Base-by-base conservation (phyloP, 2,888 invertebrate species). In the Parnassius orleans region DNA sequence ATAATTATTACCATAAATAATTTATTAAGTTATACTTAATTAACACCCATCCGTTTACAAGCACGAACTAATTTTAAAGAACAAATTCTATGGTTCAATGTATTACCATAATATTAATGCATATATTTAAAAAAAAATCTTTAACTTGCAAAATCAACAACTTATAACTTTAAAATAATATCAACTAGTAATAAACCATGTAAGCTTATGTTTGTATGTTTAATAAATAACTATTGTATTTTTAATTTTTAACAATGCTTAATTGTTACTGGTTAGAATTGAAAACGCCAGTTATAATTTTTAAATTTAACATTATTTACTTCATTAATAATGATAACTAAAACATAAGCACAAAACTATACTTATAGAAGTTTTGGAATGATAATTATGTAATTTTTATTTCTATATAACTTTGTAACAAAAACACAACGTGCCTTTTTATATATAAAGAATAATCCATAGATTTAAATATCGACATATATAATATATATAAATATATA, bases 1-100 rank as follows among this genome's bases (percentile, higher is more conserved):
- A 68, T 69, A 70, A 69, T 71, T 71, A 71, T 68, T 66, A 70
- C 69, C 67, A 69, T 69, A 68, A 68, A 66, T 65, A 64, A 63
- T 68, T 65, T 69, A 52, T 68, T 71, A 68, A 70, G 73, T 79
- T 80, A 81, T 71, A 82, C 74, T 78, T 76, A 80, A 75, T 75
- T 74, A 75, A 78, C 78, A 77, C 72, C 69, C 78, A 70, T 77
- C 74, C 80, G 68, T 74, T 72, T 68, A 77, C 71, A 76, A 83
- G 81, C 81, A 82, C 80, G 78, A 78, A 73, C 64, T 33, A 33
- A 33, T 33, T 33, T 24, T 24, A 24, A 24, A 33, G 1, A 33
- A 33, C 7, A 33, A 1, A 33, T 5, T 33, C 33, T 33, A 33
- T 33, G 33, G 33, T 33, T 33, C 7, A 33, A 33, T 33, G 33